These are phyloP conservation scores for Champsocephalus esox DNA, from an alignment of 2,797 vertebrate species.

Conservation along the genomic window DNA sequence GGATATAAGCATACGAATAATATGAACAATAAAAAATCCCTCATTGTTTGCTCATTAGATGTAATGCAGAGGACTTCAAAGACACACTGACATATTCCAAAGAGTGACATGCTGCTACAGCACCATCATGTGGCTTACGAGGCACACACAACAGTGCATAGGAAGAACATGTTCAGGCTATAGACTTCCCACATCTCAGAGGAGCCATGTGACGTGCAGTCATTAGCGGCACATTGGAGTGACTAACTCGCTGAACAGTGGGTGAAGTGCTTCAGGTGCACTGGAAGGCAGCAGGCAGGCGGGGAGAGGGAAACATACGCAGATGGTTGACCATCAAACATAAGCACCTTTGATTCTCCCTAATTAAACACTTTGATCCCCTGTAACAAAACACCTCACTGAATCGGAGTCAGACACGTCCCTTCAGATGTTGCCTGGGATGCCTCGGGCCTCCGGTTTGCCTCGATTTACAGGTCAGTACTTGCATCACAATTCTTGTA, in stretches of 20 bases:
- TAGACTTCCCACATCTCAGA: slow-evolving; percentile 28
- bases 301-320: slow-evolving; percentile 57
- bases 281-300: slow-evolving; percentile 55
- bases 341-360: slow-evolving; percentile 80
- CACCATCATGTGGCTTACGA: slow-evolving; percentile 82
- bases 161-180: slow-evolving; percentile 4
- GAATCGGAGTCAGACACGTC: slow-evolving; percentile 71
- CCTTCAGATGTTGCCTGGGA: slow-evolving; percentile 68
- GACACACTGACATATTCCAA: slow-evolving; percentile 18
- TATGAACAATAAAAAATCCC: slow-evolving; percentile 25
- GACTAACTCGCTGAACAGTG: slow-evolving; percentile 53
- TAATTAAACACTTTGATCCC: slow-evolving; percentile 86
- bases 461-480: slow-evolving; percentile 51
- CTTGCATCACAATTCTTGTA: slow-evolving; percentile 35
- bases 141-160: slow-evolving; percentile 24
- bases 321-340: slow-evolving; percentile 84
- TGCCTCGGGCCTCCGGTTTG: slow-evolving; percentile 55
- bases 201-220: slow-evolving; percentile 43
- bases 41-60: slow-evolving; percentile 51
- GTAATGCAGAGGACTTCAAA: slow-evolving; percentile 35
- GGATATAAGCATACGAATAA: slow-evolving; percentile 31
- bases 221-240: slow-evolving; percentile 47
- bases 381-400: slow-evolving; percentile 85
- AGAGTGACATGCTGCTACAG: slow-evolving; percentile 78
- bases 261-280: slow-evolving; percentile 61